Evolutionary conservation across 2,797 vertebrate species (phyloP), one percentile per base, ranked within the genome.

Genomic region (Peromyscus aztecus): DNA sequence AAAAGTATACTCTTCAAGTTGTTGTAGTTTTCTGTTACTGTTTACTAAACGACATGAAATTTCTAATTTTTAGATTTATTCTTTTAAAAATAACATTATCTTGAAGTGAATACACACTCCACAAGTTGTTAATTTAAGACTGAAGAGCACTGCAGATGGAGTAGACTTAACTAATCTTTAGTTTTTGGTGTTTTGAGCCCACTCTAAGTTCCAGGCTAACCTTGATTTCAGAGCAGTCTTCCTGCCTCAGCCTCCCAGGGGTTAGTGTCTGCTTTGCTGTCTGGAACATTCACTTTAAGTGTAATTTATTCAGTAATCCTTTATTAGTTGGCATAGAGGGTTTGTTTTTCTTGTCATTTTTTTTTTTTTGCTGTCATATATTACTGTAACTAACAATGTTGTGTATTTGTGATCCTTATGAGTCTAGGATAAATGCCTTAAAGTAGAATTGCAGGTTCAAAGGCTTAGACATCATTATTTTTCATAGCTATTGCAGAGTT

Each of bases 31-130:
- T 86, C 65, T 85, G 27, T 94, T 57, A 76, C 14, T 95, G 0
- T 94, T 94, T 89, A 71, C 80, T 89, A 78, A 87, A 91, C 94
- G 34, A 94, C 55, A 93, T 95, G 49, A 91, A 91, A 90, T 95
- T 87, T 21, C 24, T 49, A 21, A 90, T 88, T 95, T 9, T 92
- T 83, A 94, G 75, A 95, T 77, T 94, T 88, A 81, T 81, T 96
- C 23, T 96, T 95, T 96, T 71, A 93, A 95, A 96, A 84, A 80
- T 6, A 69, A 92, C 91, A 59, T 93, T 87, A 83, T 40, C 21
- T 73, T 73, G 37, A 73, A 88, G n/a, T 81, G 13, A 95, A 23
- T 78, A 31, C 89, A 55, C 83, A 71, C 6, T 24, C 57, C 86
- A n/a, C 57, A 49, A 87, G 37, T 40, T 86, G 16, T 91, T 46